Conservation (phyloP, 2,113 vertebrate species). For the Oreotrochilus melanogaster region DNA sequence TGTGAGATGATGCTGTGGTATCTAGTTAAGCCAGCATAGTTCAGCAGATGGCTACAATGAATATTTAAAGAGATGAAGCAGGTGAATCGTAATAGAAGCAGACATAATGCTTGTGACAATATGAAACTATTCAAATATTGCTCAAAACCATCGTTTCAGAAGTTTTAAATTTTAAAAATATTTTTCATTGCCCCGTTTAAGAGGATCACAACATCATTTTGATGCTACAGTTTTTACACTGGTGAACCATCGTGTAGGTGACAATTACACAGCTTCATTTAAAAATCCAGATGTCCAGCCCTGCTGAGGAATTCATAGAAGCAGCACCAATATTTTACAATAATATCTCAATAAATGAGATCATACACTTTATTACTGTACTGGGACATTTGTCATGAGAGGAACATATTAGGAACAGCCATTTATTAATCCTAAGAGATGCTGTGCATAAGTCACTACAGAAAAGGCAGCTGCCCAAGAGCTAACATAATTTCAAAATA, state of each 20-base stretch:
- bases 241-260: fast-evolving
- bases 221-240: background rate
- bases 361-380: background rate
- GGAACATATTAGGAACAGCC: background rate
- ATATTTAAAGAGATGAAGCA: slow-evolving; percentile 22
- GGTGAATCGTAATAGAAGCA: background rate
- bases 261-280: background rate
- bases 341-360: background rate
- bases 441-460: background rate
- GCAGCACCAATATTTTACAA: background rate
- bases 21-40: background rate
- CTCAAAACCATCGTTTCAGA: background rate
- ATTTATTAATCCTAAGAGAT: background rate
- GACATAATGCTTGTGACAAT: background rate
- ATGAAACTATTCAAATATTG: background rate
- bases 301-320: background rate
- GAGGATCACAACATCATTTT: background rate
- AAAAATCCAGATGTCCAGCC: background rate
- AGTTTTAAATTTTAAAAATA: background rate
- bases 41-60: slow-evolving; percentile 1
- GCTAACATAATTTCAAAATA: background rate
- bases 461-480: background rate
- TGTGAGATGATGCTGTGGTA: background rate
- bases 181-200: background rate
- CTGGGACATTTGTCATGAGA: background rate